Percentiles rank a stretch among this genome's conserved stretches.
Conservation (phyloP, 1,140 invertebrate species). For the Euura saliciscinereae region DNA sequence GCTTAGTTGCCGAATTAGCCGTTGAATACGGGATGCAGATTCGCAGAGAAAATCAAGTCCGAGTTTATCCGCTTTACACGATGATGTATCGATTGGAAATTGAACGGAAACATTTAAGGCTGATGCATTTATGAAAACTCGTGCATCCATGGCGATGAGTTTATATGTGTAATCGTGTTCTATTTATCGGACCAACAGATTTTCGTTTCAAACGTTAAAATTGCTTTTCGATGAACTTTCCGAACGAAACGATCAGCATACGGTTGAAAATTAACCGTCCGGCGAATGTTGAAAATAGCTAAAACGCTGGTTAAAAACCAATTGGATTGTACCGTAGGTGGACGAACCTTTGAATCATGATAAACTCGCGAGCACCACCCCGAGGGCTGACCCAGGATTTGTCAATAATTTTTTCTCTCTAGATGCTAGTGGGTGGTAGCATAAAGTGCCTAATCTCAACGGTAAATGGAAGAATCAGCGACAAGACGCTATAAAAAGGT, state of each 20-base stretch:
- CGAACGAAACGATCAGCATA: too few species aligned
- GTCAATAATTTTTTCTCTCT: slow-evolving; percentile 9
- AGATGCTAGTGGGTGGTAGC: slow-evolving; percentile 5
- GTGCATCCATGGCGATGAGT: too few species aligned
- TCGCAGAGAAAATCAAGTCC: background rate
- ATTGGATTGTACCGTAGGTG: background rate
- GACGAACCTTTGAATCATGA: background rate
- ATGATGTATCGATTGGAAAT: background rate
- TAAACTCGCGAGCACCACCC: slow-evolving; percentile 1
- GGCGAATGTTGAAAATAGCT: background rate
- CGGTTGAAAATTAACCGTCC: too few species aligned
- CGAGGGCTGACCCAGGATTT: slow-evolving; percentile 8
- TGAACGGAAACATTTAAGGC: background rate
- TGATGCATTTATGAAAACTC: too few species aligned
- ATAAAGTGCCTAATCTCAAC: slow-evolving; percentile 12
- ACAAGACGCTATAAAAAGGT: slow-evolving; percentile 12
- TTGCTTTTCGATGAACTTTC: background rate
- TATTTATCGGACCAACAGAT: background rate
- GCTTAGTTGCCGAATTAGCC: background rate
- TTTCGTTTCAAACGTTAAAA: background rate
- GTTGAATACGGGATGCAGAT: background rate
- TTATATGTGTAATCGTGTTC: background rate
- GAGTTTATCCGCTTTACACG: background rate
- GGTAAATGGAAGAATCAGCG: slow-evolving; percentile 14
- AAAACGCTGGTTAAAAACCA: background rate